Percentiles rank a stretch among this genome's conserved stretches.
Evolutionary conservation across 2,113 vertebrate species (phyloP).

Genomic region (Brachyhypopomus gauderio): DNA sequence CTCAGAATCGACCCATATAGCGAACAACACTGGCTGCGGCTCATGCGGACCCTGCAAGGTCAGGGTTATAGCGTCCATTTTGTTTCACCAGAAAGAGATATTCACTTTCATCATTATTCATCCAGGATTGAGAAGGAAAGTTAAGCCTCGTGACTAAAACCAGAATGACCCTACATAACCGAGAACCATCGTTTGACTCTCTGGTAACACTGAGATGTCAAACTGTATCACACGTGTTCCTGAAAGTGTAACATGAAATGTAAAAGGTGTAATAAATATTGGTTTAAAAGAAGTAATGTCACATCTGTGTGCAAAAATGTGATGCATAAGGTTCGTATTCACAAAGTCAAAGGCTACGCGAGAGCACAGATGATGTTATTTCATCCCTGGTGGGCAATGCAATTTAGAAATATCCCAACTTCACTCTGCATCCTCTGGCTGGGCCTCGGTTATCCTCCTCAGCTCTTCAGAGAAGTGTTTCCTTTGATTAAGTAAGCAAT

Average conservation of each 20-base stretch:
- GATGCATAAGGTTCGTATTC: neutral
- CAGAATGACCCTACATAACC: neutral
- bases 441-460: neutral
- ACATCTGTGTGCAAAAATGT: neutral
- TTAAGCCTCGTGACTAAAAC: no score
- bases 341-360: no score
- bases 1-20: neutral
- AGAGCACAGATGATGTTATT: neutral
- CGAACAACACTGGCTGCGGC: neutral
- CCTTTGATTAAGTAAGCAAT: conserved; percentile 14
- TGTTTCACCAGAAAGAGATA: neutral
- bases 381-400: neutral
- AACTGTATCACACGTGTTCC: no score
- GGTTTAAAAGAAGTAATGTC: neutral
- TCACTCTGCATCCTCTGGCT: neutral
- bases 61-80: neutral
- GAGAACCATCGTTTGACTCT: neutral
- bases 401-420: neutral
- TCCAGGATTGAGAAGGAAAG: neutral
- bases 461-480: conserved; percentile 33
- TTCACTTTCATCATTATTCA: conserved; percentile 11
- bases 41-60: neutral
- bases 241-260: no score
- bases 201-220: no score
- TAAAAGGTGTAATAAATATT: no score